Evolutionary conservation across 1,140 invertebrate species (phyloP), one percentile per base, ranked within the genome.

Genomic region (Scaptomyza graminum): DNA sequence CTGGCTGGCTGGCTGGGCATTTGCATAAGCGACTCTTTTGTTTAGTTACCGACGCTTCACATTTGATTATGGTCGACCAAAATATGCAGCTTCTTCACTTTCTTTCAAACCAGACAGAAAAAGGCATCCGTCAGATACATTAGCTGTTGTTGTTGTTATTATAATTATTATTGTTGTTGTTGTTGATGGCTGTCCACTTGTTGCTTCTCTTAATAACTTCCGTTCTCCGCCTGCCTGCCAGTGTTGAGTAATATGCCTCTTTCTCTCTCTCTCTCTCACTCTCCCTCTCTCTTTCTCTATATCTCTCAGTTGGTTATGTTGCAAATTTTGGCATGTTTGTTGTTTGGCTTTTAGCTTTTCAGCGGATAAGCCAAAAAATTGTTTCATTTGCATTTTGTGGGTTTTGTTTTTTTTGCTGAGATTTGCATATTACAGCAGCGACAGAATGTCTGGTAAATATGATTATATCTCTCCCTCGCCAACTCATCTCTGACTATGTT

Each of bases 1-100:
- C 44, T 51, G 74, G 44, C 37, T n/a, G 70, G 39, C 44, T 51
- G 74, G 44, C 37, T n/a, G 70, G 64, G 55, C 47, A 87, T 85
- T 85, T 85, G 82, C 82, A 85, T 85, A 85, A 87, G 82, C 75
- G 57, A 46, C 60, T 51, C 83, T 85, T 85, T 85, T 87, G 81
- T 85, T 55, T 82, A 70, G 54, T 65, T 74, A 47, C 67, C 61
- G 65, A 65, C 57, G 50, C 56, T 44, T 60, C 50, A 73, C 70
- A 73, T 62, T 73, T 72, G 73, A 62, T 63, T 64, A 52, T 59
- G 22, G 22, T 63, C 46, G 44, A 13, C 46, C 31, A 8, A 31
- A 56, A 31, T 6, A 43, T 41, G 46, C 54, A 65, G 67, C 82
- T 81, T 81, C 82, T 74, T 80, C 74, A 82, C 82, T 87, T 87